These are phyloP conservation scores for Zosterops borbonicus DNA, from an alignment of 2,113 vertebrate genomes.

Conservation along the genomic window DNA sequence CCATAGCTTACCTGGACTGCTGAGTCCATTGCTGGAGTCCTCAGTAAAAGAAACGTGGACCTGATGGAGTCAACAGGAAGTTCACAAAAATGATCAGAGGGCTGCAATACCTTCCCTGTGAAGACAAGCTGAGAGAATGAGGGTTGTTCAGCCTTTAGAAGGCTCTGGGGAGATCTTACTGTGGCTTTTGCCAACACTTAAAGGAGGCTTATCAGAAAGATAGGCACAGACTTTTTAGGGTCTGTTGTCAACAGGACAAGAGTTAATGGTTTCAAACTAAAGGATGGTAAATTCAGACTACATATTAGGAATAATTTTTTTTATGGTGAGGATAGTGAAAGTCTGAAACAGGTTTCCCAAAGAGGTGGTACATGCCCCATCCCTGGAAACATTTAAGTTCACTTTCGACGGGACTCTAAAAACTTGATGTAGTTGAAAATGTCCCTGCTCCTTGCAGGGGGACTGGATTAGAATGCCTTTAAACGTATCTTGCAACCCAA, in stretches of 20 bases:
- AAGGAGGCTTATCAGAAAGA: neutral
- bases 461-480: neutral
- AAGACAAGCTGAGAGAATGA: neutral
- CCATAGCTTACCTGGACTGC: neutral
- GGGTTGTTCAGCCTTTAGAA: neutral
- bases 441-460: neutral
- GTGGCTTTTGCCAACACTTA: neutral
- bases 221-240: neutral
- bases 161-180: neutral
- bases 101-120: neutral
- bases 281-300: neutral
- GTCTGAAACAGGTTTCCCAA: neutral
- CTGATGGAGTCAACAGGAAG: neutral
- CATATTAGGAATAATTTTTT: neutral
- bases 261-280: neutral
- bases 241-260: neutral
- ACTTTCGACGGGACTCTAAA: fast-evolving
- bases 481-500: neutral
- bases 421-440: neutral
- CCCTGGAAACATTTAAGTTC: neutral
- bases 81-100: neutral
- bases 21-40: neutral
- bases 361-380: neutral
- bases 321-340: neutral
- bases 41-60: neutral